Percentiles rank a stretch among this genome's conserved stretches.
Evolutionary conservation across 2,888 invertebrate species (phyloP).

Genomic region (Callosobruchus maculatus): DNA sequence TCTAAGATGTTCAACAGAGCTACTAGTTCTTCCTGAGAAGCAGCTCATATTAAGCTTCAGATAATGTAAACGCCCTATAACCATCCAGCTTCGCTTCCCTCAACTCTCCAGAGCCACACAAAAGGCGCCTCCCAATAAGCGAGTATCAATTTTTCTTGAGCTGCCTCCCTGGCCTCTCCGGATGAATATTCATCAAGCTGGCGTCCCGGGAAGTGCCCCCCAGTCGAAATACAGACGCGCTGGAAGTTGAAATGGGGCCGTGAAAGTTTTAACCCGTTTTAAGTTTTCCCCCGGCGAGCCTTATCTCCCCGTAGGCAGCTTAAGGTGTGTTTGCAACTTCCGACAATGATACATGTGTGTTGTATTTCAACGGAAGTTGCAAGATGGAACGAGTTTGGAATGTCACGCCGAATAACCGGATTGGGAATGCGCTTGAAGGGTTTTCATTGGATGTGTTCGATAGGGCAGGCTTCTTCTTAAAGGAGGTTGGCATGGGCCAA

Average conservation of each 20-base stretch:
- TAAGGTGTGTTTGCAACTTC: background rate
- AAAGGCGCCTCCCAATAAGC: background rate
- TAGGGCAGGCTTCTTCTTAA: no score
- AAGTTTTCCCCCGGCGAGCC: background rate
- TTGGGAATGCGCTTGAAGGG: no score
- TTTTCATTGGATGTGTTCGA: no score
- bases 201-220: background rate
- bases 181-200: background rate
- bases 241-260: background rate
- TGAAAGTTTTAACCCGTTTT: background rate
- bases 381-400: background rate
- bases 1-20: no score
- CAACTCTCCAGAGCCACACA: background rate
- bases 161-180: background rate
- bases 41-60: no score
- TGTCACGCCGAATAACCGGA: background rate
- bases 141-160: background rate
- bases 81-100: no score
- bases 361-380: background rate
- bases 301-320: background rate
- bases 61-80: no score
- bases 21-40: no score
- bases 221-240: background rate
- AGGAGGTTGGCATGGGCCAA: no score
- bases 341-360: background rate